Evolutionary conservation across 2,113 vertebrate species (phyloP).

Genomic region (Dromaius novaehollandiae): DNA sequence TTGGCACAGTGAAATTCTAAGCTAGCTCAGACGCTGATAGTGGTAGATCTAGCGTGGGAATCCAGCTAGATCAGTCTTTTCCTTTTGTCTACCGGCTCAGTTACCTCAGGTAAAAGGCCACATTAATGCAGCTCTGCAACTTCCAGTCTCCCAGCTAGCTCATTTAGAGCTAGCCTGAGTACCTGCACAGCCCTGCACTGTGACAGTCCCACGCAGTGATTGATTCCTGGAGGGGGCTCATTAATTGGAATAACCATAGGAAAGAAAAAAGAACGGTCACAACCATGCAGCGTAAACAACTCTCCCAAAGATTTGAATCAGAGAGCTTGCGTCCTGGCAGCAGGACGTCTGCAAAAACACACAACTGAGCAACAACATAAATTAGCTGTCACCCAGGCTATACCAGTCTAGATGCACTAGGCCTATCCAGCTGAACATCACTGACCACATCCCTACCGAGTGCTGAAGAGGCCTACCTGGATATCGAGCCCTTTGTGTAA

Average conservation of each 20-base stretch:
- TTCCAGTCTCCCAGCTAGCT: background rate
- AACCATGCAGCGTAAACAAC: background rate
- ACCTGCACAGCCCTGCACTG: background rate
- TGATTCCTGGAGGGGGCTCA: background rate
- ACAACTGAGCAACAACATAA: rapidly evolving
- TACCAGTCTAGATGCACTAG: background rate
- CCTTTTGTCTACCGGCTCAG: background rate
- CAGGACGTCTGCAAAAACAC: background rate
- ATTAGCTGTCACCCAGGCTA: rapidly evolving
- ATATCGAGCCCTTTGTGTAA: background rate
- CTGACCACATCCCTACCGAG: rapidly evolving
- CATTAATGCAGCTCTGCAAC: background rate
- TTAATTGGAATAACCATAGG: background rate
- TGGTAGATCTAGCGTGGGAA: background rate
- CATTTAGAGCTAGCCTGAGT: background rate
- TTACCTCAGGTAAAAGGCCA: background rate
- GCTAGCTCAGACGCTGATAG: background rate
- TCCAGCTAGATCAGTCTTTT: background rate
- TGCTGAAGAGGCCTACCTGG: background rate
- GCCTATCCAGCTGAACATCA: background rate
- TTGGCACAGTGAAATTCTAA: background rate
- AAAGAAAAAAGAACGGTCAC: background rate
- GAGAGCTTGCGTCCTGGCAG: background rate
- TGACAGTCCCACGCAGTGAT: background rate
- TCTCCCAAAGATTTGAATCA: background rate